A percentile compares a stretch with the other conserved stretches of the same genome.
Evolutionary conservation across 2,888 invertebrate species (phyloP).

Genomic region (Argyresthia albistria): DNA sequence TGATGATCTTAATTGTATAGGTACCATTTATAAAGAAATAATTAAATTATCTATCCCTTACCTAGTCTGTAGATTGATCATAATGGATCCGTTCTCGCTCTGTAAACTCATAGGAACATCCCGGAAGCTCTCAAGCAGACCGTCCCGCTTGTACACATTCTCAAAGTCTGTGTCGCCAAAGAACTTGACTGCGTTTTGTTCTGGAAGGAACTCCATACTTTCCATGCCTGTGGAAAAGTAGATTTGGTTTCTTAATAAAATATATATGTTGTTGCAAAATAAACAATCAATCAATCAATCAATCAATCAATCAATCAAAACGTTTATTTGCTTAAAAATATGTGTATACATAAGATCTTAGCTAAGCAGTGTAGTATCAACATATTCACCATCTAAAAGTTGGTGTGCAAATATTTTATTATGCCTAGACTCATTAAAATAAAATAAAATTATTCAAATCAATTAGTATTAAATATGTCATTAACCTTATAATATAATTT

Average conservation of each 20-base stretch:
- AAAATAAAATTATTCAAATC: too few relatives aligned
- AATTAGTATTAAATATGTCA: too few relatives aligned
- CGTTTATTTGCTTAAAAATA: too few relatives aligned
- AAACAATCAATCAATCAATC: too few relatives aligned
- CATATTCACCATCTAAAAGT: too few relatives aligned
- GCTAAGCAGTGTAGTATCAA: too few relatives aligned
- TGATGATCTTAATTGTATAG: too few relatives aligned
- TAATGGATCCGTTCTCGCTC: conserved; percentile 54
- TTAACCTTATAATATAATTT: too few relatives aligned
- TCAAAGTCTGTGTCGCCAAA: conserved; percentile 84
- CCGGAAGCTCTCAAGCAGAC: conserved; percentile 68
- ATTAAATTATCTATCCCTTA: conserved; percentile 13
- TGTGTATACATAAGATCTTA: too few relatives aligned
- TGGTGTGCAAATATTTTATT: too few relatives aligned
- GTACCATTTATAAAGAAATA: not conserved
- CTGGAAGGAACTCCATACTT: conserved; percentile 83
- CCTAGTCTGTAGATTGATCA: conserved; percentile 53
- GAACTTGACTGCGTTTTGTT: conserved; percentile 82
- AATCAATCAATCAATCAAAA: too few relatives aligned
- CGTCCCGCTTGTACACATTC: conserved; percentile 81
- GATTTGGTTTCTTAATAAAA: not conserved
- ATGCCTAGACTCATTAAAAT: too few relatives aligned
- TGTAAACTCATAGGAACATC: conserved; percentile 44
- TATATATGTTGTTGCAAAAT: not conserved
- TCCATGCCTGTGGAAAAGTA: conserved; percentile 76